Evolutionary conservation across 1,140 invertebrate species (phyloP).

Genomic region (Brachionus manjavacas): DNA sequence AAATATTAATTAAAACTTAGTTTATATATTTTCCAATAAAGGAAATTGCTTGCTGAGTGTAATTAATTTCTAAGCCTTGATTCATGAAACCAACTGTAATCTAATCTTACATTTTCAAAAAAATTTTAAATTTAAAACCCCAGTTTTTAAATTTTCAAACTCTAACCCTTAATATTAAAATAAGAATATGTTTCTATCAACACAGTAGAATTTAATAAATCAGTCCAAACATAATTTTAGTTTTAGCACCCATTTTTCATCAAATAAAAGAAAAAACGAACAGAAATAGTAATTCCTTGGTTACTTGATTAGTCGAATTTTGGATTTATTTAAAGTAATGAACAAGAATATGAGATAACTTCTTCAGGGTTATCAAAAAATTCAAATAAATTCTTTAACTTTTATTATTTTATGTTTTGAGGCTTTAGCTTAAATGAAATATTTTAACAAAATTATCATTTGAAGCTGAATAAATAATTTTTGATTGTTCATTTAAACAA

Average conservation of each 20-base stretch:
- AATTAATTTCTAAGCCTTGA: too few relatives aligned
- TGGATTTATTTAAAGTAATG: background rate
- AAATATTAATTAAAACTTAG: too few relatives aligned
- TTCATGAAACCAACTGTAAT: too few relatives aligned
- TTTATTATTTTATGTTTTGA: background rate
- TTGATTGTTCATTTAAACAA: conserved; percentile 28
- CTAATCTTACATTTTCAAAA: too few relatives aligned
- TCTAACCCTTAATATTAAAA: background rate
- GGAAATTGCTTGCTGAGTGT: too few relatives aligned
- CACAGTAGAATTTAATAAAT: background rate
- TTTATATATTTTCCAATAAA: too few relatives aligned
- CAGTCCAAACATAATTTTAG: background rate
- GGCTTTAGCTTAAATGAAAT: conserved; percentile 1
- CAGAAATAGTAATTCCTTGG: background rate
- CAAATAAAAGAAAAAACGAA: too few relatives aligned
- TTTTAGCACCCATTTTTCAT: background rate
- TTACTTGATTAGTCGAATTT: background rate
- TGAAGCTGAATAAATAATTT: conserved; percentile 26
- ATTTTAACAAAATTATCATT: conserved; percentile 40
- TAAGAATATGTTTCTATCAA: background rate
- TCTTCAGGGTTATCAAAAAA: background rate
- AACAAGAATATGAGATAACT: background rate
- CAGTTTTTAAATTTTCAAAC: too few relatives aligned
- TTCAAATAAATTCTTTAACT: background rate
- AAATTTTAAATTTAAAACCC: too few relatives aligned